These are phyloP conservation scores for Octomys mimax DNA, from an alignment of 2,797 vertebrate species.

Conservation along the genomic window DNA sequence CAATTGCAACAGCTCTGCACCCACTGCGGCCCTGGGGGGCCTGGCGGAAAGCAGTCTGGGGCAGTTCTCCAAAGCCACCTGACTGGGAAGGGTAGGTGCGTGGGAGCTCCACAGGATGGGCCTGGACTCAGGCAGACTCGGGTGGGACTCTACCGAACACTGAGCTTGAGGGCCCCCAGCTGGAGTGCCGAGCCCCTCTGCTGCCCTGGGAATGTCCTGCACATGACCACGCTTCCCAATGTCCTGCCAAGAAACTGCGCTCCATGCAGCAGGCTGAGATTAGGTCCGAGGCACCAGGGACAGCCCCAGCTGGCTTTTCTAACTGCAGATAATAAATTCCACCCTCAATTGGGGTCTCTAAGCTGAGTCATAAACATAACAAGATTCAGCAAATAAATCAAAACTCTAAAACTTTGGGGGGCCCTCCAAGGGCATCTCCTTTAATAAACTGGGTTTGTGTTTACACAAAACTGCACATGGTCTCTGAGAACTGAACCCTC, in stretches of 20 bases:
- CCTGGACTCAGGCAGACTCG: not conserved
- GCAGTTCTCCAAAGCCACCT: constrained; percentile 62
- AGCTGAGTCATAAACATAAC: not conserved
- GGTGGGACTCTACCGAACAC: not conserved
- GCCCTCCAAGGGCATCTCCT: not conserved
- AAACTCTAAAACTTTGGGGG: not conserved
- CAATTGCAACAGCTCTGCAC: not conserved
- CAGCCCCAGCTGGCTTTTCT: not conserved
- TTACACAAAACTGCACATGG: not conserved
- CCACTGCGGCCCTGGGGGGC: not conserved
- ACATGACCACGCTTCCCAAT: not conserved
- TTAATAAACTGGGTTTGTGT: not conserved
- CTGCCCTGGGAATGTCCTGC: not conserved
- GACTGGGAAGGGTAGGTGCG: not conserved
- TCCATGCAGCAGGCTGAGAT: not conserved
- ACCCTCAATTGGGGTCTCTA: not conserved
- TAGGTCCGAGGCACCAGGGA: not conserved
- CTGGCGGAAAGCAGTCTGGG: fast-evolving
- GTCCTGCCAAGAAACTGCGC: not conserved
- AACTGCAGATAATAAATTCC: not conserved
- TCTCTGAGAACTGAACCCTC: not conserved
- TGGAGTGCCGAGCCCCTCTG: not conserved
- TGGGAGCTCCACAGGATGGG: not conserved
- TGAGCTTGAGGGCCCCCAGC: not conserved
- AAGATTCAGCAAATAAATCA: not conserved